Percentiles rank a stretch among this genome's conserved stretches.
Evolutionary conservation across 2,797 vertebrate species (phyloP).

Genomic region (Orientallactaga sibirica): DNA sequence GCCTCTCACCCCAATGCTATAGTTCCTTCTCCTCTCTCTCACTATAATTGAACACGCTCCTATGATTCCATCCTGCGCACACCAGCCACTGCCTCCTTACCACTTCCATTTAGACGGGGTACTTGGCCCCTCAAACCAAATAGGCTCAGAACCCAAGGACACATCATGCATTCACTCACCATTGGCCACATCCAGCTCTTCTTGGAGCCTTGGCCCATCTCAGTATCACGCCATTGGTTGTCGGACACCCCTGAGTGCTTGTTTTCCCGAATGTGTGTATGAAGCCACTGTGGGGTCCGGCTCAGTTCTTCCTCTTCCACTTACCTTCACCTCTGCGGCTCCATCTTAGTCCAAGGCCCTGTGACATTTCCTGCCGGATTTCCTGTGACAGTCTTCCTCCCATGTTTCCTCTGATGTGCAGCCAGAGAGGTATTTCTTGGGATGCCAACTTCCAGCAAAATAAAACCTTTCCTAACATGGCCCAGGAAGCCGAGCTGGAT

Average conservation of each 20-base stretch:
- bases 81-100: background rate
- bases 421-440: background rate
- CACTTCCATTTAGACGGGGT: background rate
- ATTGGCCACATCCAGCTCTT: background rate
- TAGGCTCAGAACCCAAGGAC: background rate
- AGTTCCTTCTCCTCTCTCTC: background rate
- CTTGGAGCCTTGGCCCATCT: background rate
- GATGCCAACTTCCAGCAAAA: no score
- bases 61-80: rapidly evolving
- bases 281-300: background rate
- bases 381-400: background rate
- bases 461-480: rapidly evolving
- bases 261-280: background rate
- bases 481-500: background rate
- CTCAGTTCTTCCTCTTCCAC: background rate
- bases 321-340: background rate
- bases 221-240: rapidly evolving
- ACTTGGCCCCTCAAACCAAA: background rate
- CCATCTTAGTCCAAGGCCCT: background rate
- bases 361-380: background rate
- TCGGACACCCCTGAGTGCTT: background rate
- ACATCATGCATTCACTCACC: background rate
- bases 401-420: background rate
- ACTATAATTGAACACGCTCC: rapidly evolving
- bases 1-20: no score